Conservation (phyloP, 1,140 invertebrate species). For the Drosophila quadrilineata region DNA sequence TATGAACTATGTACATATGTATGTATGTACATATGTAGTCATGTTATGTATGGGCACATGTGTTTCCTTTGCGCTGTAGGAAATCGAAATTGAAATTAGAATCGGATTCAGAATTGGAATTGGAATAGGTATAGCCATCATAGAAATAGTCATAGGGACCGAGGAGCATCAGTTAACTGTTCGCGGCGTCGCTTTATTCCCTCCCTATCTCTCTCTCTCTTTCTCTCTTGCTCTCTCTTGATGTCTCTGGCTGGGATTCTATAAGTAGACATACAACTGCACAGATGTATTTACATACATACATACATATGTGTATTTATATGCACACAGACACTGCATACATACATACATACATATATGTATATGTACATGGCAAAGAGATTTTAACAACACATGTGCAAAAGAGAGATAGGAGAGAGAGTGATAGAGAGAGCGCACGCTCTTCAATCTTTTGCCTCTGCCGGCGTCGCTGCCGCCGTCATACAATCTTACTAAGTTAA, state of each 20-base stretch:
- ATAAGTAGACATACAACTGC: conserved; percentile 72
- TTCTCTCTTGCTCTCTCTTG: conserved; percentile 27
- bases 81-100: conserved; percentile 42
- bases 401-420: conserved; percentile 32
- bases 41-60: not conserved
- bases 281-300: no score
- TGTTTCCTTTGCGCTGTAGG: conserved; percentile 33
- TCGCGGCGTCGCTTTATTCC: conserved; percentile 31
- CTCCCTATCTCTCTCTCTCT: conserved; percentile 29
- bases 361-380: conserved; percentile 20
- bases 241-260: conserved; percentile 52
- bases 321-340: conserved; percentile 18
- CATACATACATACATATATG: conserved; percentile 13
- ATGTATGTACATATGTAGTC: not conserved
- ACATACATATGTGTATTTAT: conserved; percentile 23
- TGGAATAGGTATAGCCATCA: no score
- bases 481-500: conserved; percentile 75
- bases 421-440: conserved; percentile 9
- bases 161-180: conserved; percentile 37
- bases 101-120: conserved; percentile 51
- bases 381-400: conserved; percentile 63
- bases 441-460: conserved; percentile 14
- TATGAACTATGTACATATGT: not conserved
- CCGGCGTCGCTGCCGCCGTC: conserved; percentile 30
- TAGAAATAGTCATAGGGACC: no score